Evolutionary conservation across 2,888 invertebrate genomes (phyloP).

Genomic region (Xestia ashworthii): DNA sequence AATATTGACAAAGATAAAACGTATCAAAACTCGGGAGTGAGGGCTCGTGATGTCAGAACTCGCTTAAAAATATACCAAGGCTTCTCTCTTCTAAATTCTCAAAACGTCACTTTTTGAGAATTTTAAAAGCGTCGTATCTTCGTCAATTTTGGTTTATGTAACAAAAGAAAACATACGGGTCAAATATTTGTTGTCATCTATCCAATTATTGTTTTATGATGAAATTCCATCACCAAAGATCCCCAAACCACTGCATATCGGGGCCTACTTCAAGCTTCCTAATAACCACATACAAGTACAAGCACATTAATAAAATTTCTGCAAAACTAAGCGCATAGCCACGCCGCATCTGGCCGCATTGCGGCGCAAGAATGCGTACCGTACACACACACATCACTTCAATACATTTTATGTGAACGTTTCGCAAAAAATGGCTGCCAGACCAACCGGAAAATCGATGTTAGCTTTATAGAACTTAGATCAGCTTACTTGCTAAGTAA

Average conservation of each 20-base stretch:
- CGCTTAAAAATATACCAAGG: too few species aligned
- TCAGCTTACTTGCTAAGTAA: constrained; percentile 43
- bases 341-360: constrained; percentile 48
- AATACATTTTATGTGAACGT: constrained; percentile 33
- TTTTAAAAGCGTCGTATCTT: too few species aligned
- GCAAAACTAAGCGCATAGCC: constrained; percentile 31
- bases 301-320: constrained; percentile 23
- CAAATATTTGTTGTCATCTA: too few species aligned
- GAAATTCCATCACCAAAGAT: background rate
- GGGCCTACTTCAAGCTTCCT: constrained; percentile 23
- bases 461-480: constrained; percentile 34
- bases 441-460: constrained; percentile 44
- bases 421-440: constrained; percentile 42
- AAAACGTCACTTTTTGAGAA: too few species aligned
- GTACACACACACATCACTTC: constrained; percentile 29
- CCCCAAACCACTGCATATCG: background rate
- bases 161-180: too few species aligned
- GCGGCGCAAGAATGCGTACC: constrained; percentile 49
- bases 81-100: too few species aligned
- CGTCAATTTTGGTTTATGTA: too few species aligned
- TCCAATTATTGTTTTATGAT: background rate
- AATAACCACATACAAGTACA: constrained; percentile 13
- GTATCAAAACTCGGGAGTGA: too few species aligned
- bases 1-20: too few species aligned
- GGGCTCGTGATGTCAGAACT: too few species aligned